Evolutionary conservation across 2,113 vertebrate species (phyloP).

Genomic region (Sinosuthora webbiana): DNA sequence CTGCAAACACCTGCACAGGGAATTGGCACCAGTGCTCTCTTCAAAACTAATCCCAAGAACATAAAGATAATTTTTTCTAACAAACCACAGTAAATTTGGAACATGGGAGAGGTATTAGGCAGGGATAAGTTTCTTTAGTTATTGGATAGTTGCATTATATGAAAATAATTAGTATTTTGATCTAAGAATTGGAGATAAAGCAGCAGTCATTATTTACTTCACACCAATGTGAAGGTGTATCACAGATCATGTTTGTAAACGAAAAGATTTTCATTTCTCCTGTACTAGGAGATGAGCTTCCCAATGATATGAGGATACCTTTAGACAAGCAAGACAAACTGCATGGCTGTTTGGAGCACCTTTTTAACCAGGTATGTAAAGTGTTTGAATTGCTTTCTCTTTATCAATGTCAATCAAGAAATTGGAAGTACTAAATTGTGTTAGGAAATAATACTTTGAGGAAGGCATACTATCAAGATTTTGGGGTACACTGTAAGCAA

Average conservation of each 20-base stretch:
- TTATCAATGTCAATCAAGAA: not conserved
- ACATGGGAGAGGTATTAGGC: not conserved
- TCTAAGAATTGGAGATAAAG: not conserved
- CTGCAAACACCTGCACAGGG: not conserved
- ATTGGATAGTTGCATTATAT: not conserved
- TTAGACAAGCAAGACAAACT: slow-evolving; percentile 98
- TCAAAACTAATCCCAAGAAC: not conserved
- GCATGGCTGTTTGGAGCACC: slow-evolving; percentile 95
- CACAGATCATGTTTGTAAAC: not conserved
- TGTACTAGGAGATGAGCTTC: slow-evolving; percentile 89
- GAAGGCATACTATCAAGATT: not conserved
- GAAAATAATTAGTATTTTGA: not conserved
- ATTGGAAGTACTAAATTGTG: not conserved
- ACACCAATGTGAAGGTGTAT: not conserved
- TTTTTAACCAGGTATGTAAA: slow-evolving; percentile 90
- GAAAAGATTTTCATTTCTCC: not conserved
- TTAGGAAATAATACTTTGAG: not conserved
- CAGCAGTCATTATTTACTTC: not conserved
- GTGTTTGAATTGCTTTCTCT: not conserved
- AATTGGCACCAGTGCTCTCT: not conserved
- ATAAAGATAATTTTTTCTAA: not conserved
- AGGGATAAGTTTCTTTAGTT: not conserved
- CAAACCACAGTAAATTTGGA: not conserved
- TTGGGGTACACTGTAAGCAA: not conserved
- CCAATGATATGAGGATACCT: slow-evolving; percentile 95